A percentile compares a stretch with the other conserved stretches of the same genome.
These are phyloP conservation scores for Arvicanthis niloticus DNA, from an alignment of 2,113 vertebrate species.

Conservation along the genomic window DNA sequence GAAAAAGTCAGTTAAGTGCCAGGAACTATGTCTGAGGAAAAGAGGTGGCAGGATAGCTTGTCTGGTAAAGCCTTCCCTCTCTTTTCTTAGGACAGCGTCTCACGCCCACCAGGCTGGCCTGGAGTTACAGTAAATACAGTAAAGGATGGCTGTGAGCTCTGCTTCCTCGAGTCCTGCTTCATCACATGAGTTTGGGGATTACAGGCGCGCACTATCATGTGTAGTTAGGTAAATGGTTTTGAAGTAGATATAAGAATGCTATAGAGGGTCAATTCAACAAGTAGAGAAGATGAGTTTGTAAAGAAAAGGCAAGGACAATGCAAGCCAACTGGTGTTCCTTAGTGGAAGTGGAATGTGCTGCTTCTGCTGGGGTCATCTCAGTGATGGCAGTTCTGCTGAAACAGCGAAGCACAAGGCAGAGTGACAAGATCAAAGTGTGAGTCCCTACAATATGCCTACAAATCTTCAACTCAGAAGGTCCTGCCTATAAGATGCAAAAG, in stretches of 20 bases:
- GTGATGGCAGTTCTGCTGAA: neutral
- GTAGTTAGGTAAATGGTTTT: slow-evolving; percentile 10
- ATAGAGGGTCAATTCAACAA: neutral
- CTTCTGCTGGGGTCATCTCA: neutral
- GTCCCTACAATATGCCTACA: too few species aligned
- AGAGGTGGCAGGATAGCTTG: neutral
- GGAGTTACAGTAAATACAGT: neutral
- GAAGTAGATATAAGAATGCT: neutral
- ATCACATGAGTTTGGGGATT: neutral
- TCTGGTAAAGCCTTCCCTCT: neutral
- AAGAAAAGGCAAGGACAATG: slow-evolving; percentile 21
- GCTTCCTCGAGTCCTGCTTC: neutral
- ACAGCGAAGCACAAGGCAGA: neutral
- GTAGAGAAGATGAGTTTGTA: slow-evolving; percentile 13
- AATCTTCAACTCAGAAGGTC: too few species aligned
- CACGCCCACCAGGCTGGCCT: neutral
- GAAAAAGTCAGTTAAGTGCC: slow-evolving; percentile 21
- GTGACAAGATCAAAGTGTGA: neutral
- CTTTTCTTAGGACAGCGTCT: neutral
- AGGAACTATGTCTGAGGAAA: slow-evolving; percentile 11
- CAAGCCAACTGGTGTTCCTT: neutral
- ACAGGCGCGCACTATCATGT: neutral
- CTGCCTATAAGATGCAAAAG: too few species aligned
- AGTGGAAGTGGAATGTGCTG: neutral
- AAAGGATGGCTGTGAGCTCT: neutral